A percentile compares a stretch with the other conserved stretches of the same genome.
Conservation (phyloP, 2,113 vertebrate genomes). For the Serilophus lunatus region DNA sequence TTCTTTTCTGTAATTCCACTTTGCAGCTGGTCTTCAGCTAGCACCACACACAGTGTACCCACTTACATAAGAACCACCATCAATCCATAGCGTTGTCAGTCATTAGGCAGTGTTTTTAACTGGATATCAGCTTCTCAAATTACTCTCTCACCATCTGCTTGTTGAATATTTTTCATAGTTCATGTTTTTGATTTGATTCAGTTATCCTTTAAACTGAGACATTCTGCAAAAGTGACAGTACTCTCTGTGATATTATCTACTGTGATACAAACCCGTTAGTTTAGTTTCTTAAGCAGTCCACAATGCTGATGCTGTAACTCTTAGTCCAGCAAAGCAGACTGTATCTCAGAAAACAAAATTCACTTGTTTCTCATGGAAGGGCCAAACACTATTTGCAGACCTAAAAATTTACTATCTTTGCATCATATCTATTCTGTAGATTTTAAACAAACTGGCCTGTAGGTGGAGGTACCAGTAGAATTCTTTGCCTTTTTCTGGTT, state of each 20-base stretch:
- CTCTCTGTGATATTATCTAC: background rate
- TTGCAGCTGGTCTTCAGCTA: background rate
- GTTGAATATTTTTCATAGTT: conserved; percentile 60
- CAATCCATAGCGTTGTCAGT: background rate
- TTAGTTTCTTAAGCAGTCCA: background rate
- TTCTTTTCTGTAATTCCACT: background rate
- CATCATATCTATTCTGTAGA: background rate
- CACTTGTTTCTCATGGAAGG: background rate
- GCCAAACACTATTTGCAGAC: background rate
- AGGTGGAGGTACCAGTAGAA: background rate
- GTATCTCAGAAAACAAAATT: background rate
- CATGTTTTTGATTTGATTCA: conserved; percentile 41
- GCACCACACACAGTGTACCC: background rate
- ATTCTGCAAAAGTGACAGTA: conserved; percentile 16
- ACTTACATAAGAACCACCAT: background rate
- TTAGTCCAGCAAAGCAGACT: background rate
- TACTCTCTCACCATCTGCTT: conserved; percentile 60
- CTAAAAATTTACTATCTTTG: background rate
- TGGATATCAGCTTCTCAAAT: conserved; percentile 45
- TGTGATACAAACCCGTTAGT: background rate
- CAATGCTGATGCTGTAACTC: background rate
- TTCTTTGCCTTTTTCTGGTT: background rate
- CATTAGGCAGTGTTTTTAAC: conserved; percentile 49
- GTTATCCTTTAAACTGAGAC: conserved; percentile 39
- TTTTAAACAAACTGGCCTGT: background rate